Base-by-base conservation (phyloP, 2,888 invertebrate genomes). In the Campoplex nolae region DNA sequence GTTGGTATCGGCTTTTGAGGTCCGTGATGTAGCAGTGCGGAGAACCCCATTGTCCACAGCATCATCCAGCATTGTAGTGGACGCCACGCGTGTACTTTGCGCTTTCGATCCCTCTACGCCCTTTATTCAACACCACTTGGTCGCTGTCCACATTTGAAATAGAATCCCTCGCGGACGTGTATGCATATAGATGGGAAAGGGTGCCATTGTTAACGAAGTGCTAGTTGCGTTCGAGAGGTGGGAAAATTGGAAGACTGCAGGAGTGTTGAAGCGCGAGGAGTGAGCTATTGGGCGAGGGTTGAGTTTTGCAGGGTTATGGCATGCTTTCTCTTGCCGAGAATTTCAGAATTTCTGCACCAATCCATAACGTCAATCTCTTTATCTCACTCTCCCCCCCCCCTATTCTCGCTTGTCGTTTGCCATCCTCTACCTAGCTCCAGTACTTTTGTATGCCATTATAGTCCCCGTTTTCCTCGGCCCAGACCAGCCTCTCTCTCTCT, bases 11-110 rank as follows among this genome's bases (percentile, higher is more conserved):
- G 87, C 87, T 87, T 87, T 87, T 87, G 87, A 85, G 84, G 82
- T 87, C 62, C 82, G 80, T 82, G 84, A 77, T 88, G 87, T 84
- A 82, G 82, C 84, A 82, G 86, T 79, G 79, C 74, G 88, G 84
- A 88, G 85, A 77, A 85, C 83, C 88, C 90, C 88, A 90, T 90
- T 90, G 90, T 90, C 88, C 88, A 88, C 84, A 88, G 88, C 88
- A 86, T 84, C 86, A 87, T 89, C 73, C 85, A 85, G 86, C 81
- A 90, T 90, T 90, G 89, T 90, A 85, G 74, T 88, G 74, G 84
- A 79, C 87, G 73, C 82, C 68, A 73, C 79, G 42, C 82, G 85
- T 87, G 84, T 84, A 82, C 75, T 83, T 84, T 88, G 83, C 88
- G 35, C 82, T 62, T 32, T 32, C 32, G 62, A 62, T 62, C 32